Conservation (phyloP, 2,797 vertebrate genomes). For the Crenuchus spilurus region DNA sequence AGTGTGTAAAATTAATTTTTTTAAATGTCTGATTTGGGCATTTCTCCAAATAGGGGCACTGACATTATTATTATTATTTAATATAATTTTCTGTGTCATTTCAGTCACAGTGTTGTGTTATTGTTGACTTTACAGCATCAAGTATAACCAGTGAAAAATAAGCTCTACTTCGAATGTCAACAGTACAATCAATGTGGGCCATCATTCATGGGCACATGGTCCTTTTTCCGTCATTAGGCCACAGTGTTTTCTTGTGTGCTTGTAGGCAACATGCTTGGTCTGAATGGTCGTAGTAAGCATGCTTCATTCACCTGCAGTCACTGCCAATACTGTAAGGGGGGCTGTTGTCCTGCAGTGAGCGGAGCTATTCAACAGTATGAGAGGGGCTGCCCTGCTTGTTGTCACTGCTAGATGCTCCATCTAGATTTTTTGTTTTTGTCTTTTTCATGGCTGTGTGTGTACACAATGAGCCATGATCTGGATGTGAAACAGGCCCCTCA, state of each 20-base stretch:
- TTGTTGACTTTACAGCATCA: not conserved
- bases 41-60: not conserved
- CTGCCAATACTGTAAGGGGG: constrained; percentile 52
- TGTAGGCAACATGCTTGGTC: not conserved
- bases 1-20: constrained; percentile 5
- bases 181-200: not conserved
- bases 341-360: constrained; percentile 41
- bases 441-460: constrained; percentile 46
- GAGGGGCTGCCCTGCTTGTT: constrained; percentile 36
- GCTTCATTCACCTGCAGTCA: constrained; percentile 53
- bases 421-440: constrained; percentile 39
- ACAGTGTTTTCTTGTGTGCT: not conserved
- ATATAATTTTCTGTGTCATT: not conserved
- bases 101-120: too few relatives aligned
- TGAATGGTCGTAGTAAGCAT: constrained; percentile 43
- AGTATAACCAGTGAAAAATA: not conserved
- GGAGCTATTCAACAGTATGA: constrained; percentile 30
- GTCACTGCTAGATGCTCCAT: constrained; percentile 50
- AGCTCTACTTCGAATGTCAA: not conserved
- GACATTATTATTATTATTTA: not conserved
- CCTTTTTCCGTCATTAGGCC: constrained; percentile 19
- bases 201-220: not conserved
- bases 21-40: not conserved
- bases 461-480: constrained; percentile 50
- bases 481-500: constrained; percentile 35